Conservation (phyloP, 2,888 invertebrate genomes). For the Scaptomyza flava region DNA sequence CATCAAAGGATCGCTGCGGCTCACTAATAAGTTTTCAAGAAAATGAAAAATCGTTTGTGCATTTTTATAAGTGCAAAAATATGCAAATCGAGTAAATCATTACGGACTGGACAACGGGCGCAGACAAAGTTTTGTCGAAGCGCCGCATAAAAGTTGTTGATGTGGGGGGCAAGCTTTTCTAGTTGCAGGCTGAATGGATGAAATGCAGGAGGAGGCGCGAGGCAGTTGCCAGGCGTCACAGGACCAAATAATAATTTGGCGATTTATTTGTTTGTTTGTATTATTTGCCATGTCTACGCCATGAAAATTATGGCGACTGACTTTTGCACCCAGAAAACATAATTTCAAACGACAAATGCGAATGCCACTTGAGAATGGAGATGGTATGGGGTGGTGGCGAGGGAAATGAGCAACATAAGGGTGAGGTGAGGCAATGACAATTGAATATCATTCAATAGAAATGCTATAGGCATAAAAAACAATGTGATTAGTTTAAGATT, state of each 20-base stretch:
- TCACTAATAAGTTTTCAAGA: constrained; percentile 80
- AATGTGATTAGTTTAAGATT: background rate
- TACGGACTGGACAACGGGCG: constrained; percentile 58
- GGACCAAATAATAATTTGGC: constrained; percentile 70
- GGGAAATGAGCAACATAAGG: background rate
- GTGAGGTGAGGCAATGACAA: constrained; percentile 13
- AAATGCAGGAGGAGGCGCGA: background rate
- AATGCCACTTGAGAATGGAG: constrained; percentile 13
- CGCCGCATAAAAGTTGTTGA: constrained; percentile 47
- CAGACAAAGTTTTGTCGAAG: constrained; percentile 69
- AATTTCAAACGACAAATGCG: constrained; percentile 61
- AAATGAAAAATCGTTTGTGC: constrained; percentile 82
- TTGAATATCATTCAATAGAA: constrained; percentile 32
- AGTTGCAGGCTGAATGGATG: constrained; percentile 9
- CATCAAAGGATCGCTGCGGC: constrained; percentile 65
- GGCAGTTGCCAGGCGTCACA: constrained; percentile 4
- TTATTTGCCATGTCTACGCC: constrained; percentile 70
- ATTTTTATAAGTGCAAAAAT: constrained; percentile 82
- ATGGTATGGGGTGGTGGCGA: no score
- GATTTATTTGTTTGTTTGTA: constrained; percentile 77
- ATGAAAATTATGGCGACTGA: constrained; percentile 68
- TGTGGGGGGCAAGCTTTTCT: constrained; percentile 25
- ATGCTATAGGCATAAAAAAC: background rate
- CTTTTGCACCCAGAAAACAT: constrained; percentile 60
- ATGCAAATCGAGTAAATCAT: constrained; percentile 83